A percentile compares a stretch with the other conserved stretches of the same genome.
Evolutionary conservation across 2,888 invertebrate genomes (phyloP).

Genomic region (Pachydiplax longipennis): DNA sequence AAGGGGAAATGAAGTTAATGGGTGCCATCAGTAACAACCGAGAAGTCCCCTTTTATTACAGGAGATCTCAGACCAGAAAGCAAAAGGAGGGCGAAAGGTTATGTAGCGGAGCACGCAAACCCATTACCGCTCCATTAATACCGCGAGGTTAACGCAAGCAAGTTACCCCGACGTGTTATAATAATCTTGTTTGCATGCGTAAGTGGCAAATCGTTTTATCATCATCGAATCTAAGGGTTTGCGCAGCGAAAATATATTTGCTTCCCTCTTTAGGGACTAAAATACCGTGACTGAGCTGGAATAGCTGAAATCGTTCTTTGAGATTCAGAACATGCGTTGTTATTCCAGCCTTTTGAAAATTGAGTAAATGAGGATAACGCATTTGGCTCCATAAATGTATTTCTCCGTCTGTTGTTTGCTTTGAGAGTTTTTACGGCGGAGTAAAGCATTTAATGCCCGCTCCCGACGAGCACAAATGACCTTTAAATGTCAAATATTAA

Average conservation of each 20-base stretch:
- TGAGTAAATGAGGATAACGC: neutral
- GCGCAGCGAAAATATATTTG: neutral
- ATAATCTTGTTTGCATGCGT: neutral
- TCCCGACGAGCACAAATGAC: too few species aligned
- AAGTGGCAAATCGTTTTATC: neutral
- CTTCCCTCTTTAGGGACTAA: neutral
- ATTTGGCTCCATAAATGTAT: neutral
- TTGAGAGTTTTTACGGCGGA: too few species aligned
- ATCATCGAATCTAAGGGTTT: neutral
- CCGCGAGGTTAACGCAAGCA: neutral
- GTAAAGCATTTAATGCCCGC: too few species aligned
- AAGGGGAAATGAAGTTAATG: neutral
- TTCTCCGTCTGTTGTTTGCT: too few species aligned
- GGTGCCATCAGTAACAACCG: neutral
- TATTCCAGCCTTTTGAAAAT: neutral
- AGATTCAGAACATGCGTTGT: neutral
- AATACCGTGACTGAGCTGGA: neutral
- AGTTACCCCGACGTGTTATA: neutral
- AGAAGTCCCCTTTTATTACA: neutral
- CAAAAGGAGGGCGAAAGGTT: neutral
- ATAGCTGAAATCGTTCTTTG: neutral
- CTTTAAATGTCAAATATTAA: too few species aligned
- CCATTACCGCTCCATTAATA: neutral
- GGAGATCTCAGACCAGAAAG: neutral
- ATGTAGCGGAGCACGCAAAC: neutral